phyloP scores from a whole-genome alignment of 2,113 vertebrate species.

The Nanorana parkeri region DNA sequence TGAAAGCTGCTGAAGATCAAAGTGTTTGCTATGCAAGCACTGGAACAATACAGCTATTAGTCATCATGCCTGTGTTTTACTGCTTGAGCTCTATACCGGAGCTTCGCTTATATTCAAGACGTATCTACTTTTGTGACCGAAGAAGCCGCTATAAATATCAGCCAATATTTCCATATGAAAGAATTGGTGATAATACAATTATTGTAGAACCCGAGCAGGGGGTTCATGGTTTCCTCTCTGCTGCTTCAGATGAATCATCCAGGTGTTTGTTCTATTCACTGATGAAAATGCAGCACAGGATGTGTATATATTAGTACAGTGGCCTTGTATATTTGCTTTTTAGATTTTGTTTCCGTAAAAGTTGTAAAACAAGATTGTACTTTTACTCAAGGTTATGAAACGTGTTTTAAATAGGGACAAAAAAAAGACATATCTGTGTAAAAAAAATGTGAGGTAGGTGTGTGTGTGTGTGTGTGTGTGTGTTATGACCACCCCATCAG shows the following conservation, averaged over 20 bases:
- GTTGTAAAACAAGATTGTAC: neutral
- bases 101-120: conserved; percentile 9
- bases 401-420: too few relatives aligned
- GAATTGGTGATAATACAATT: neutral
- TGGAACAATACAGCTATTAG: neutral
- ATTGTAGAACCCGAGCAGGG: neutral
- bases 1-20: conserved; percentile 9
- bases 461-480: too few relatives aligned
- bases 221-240: neutral
- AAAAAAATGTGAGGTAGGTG: too few relatives aligned
- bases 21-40: neutral
- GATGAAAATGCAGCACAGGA: neutral
- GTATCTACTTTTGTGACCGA: neutral
- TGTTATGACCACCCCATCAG: too few relatives aligned
- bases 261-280: conserved; percentile 30
- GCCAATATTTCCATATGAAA: conserved; percentile 8
- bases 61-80: neutral
- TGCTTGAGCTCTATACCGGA: neutral
- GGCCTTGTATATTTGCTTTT: neutral
- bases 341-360: neutral
- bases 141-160: conserved; percentile 13
- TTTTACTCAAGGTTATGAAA: too few relatives aligned
- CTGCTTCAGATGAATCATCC: neutral
- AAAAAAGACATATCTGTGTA: too few relatives aligned
- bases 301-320: neutral